A percentile compares a stretch with the other conserved stretches of the same genome.
Evolutionary conservation across 2,113 vertebrate genomes (phyloP).

Genomic region (Clarias magur): DNA sequence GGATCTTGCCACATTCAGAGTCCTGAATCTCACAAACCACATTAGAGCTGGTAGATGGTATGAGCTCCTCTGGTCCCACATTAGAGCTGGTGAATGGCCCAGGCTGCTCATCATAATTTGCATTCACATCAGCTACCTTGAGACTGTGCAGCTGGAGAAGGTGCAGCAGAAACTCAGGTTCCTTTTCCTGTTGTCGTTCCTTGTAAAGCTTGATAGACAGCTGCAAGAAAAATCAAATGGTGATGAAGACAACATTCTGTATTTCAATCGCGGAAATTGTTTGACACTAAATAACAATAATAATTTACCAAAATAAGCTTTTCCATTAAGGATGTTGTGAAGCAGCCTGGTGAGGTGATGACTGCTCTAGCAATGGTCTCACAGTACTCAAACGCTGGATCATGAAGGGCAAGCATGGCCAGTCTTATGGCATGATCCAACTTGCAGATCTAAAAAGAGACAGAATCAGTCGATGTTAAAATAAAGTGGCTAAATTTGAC

Average conservation of each 20-base stretch:
- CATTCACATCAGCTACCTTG: not conserved
- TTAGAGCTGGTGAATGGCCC: not conserved
- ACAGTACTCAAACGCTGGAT: not conserved
- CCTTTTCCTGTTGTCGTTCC: not conserved
- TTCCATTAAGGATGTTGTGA: not conserved
- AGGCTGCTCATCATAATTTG: not conserved
- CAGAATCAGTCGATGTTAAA: not conserved
- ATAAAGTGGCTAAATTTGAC: not conserved
- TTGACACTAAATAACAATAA: not conserved
- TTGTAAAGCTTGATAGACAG: not conserved
- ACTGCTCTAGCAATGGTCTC: not conserved
- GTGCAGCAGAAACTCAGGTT: not conserved
- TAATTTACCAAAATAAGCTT: not conserved
- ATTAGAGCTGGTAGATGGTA: not conserved
- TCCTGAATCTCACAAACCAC: not conserved
- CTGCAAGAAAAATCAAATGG: not conserved
- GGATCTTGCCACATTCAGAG: not conserved
- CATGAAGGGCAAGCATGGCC: no score
- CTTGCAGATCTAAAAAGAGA: conserved; percentile 12
- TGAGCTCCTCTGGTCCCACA: not conserved
- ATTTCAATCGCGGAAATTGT: not conserved
- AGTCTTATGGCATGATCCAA: not conserved
- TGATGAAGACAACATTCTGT: not conserved
- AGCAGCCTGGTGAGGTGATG: not conserved
- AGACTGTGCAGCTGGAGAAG: not conserved